Percentiles rank a stretch among this genome's conserved stretches.
phyloP scores from a whole-genome alignment of 2,113 vertebrate species.

The Dolichallabes microphthalmus region DNA sequence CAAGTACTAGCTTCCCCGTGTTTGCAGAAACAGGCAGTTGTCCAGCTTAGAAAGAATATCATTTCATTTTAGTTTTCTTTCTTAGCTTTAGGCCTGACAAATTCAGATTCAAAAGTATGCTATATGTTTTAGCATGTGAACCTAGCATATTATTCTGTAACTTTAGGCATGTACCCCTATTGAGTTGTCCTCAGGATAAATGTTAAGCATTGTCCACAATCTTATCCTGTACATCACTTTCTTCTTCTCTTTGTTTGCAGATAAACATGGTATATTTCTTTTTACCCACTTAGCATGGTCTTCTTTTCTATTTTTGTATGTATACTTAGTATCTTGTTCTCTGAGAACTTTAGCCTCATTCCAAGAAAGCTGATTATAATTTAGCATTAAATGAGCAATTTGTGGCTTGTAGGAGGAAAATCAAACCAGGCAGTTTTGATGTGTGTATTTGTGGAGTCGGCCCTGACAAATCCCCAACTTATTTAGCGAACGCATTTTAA shows the following conservation, averaged over 20 bases:
- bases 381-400: background rate
- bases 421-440: background rate
- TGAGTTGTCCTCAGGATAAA: background rate
- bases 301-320: background rate
- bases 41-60: background rate
- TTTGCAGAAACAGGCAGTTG: background rate
- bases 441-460: conserved; percentile 20
- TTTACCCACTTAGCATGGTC: background rate
- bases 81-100: background rate
- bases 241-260: background rate
- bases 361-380: background rate
- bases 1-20: background rate
- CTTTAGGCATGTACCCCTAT: background rate
- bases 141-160: background rate
- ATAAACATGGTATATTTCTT: background rate
- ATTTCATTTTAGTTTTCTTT: background rate
- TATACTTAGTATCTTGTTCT: background rate
- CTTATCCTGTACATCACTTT: background rate
- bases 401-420: background rate
- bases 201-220: background rate
- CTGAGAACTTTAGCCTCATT: background rate
- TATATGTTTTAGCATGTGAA: background rate
- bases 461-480: conserved; percentile 53
- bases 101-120: background rate
- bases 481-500: conserved; percentile 58